Base-by-base conservation (phyloP, 2,888 invertebrate genomes). In the Aleiodes leptofemur region DNA sequence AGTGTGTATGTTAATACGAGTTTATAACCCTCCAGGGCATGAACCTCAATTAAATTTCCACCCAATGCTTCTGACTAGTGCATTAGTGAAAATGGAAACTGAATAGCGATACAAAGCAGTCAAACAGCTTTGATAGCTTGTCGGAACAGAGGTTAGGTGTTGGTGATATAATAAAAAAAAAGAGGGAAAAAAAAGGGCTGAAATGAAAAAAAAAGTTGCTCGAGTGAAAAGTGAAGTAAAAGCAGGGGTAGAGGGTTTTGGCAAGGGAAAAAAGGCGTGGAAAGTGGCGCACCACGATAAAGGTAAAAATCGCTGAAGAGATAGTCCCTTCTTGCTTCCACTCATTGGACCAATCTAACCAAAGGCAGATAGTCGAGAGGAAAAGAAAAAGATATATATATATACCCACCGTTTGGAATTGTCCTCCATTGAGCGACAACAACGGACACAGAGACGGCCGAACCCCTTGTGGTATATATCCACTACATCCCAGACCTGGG, bases 371-470 rank as follows among this genome's bases (percentile, higher is more conserved):
- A 80, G 80, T 76, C 77, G 79, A 71, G 82, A 80, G 81, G 83
- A 80, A 86, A 83, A 13, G 64, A n/a, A 61, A 64, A 9, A 23
- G 6, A 23, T 23, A 31, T 34, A 61, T n/a, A 48, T 43, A 43
- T 64, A 64, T 48, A 64, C 43, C 43, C 9, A 23, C 79, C 80
- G 79, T 82, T 82, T 80, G 83, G 86, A 87, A 87, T 86, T 86
- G 86, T 82, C 81, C 77, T 70, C 79, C 82, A 83, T 85, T 84
- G 82, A 79, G 51, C 48, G 51, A 51, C 74, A 61, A 55, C 70
- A 64, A 69, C 61, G 61, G 69, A 74, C 59, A 57, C n/a, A 59
- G 48, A 31, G 57, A 64, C 48, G 64, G 64, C 64, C 64, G 7
- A 59, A 34, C 34, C 59, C 31, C n/a, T 13, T 59, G 59, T 57